These are phyloP conservation scores for Nebria salina DNA, from an alignment of 2,888 invertebrate species.

Conservation along the genomic window DNA sequence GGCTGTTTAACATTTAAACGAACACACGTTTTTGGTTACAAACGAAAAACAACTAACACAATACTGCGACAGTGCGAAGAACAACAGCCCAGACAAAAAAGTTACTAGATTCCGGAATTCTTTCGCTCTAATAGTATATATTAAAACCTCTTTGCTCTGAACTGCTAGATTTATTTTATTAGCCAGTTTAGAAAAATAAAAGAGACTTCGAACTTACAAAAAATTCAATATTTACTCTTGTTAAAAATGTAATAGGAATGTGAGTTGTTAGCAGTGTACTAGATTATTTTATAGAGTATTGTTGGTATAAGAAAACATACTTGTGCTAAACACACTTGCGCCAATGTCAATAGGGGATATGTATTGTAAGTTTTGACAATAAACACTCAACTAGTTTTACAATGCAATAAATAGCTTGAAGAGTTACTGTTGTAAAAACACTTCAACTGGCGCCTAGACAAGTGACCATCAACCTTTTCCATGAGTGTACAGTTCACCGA, in stretches of 20 bases:
- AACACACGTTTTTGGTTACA: not conserved
- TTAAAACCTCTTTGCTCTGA: not conserved
- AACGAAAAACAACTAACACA: not conserved
- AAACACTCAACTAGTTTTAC: slow-evolving; percentile 43
- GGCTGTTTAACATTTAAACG: not conserved
- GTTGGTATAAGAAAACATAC: slow-evolving; percentile 12
- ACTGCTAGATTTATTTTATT: too few relatives aligned
- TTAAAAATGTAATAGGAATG: too few relatives aligned
- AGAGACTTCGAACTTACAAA: too few relatives aligned
- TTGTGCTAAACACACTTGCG: slow-evolving; percentile 39
- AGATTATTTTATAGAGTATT: not conserved
- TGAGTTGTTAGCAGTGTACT: not conserved
- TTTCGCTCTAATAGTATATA: not conserved
- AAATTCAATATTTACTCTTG: too few relatives aligned
- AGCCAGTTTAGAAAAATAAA: too few relatives aligned
- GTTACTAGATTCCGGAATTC: not conserved
- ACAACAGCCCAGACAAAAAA: not conserved
- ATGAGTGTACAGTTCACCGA: not conserved
- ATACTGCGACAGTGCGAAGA: not conserved
- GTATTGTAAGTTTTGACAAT: slow-evolving; percentile 45
- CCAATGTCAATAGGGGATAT: slow-evolving; percentile 25
- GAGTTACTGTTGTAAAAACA: slow-evolving; percentile 42
- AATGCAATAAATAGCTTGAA: slow-evolving; percentile 44
- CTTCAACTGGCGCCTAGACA: slow-evolving; percentile 41
- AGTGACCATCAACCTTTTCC: slow-evolving; percentile 35